A percentile compares a stretch with the other conserved stretches of the same genome.
Evolutionary conservation across 2,888 invertebrate species (phyloP).

Genomic region (Carabus problematicus): DNA sequence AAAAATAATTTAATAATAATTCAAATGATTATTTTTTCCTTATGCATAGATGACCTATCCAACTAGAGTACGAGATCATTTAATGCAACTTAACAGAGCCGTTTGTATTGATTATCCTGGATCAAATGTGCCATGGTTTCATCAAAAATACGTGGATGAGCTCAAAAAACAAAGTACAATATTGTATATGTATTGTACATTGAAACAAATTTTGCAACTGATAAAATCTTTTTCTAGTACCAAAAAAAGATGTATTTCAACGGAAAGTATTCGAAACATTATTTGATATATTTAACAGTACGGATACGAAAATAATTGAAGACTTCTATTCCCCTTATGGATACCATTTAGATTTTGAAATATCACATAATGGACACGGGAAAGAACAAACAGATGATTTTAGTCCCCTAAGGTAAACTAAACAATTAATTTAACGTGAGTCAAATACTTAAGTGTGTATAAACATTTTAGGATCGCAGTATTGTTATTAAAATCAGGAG

Average conservation of each 20-base stretch:
- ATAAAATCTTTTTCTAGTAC: slow-evolving; percentile 16
- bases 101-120: slow-evolving; percentile 71
- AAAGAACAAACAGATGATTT: slow-evolving; percentile 43
- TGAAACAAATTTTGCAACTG: not conserved
- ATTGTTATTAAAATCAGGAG: slow-evolving; percentile 59
- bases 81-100: slow-evolving; percentile 70
- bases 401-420: slow-evolving; percentile 26
- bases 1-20: slow-evolving; percentile 2
- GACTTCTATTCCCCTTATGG: slow-evolving; percentile 59
- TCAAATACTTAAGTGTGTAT: not conserved
- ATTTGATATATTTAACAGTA: slow-evolving; percentile 44
- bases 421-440: slow-evolving; percentile 15
- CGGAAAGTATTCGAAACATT: slow-evolving; percentile 23
- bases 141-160: slow-evolving; percentile 67
- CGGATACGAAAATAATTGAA: slow-evolving; percentile 41
- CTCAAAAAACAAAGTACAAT: slow-evolving; percentile 58
- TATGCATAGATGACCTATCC: slow-evolving; percentile 63
- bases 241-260: slow-evolving; percentile 20
- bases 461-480: slow-evolving; percentile 58
- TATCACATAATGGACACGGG: slow-evolving; percentile 45
- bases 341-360: slow-evolving; percentile 58
- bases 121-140: slow-evolving; percentile 71
- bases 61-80: slow-evolving; percentile 60
- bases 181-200: not conserved
- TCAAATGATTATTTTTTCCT: slow-evolving; percentile 27